Conservation (phyloP, 2,113 vertebrate genomes). For the Ardeotis arabs region DNA sequence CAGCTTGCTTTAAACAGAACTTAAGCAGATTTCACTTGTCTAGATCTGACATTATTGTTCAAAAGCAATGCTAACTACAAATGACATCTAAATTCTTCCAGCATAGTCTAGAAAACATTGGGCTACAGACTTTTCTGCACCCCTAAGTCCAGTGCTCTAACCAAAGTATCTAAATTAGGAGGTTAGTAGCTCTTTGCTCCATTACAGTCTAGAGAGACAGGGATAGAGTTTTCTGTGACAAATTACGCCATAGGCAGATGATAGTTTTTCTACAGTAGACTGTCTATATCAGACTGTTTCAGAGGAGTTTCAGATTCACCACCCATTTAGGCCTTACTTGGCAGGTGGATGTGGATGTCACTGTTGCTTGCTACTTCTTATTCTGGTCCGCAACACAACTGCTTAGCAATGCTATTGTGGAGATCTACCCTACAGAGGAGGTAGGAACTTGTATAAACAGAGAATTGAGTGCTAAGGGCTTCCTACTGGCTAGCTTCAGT, state of each 20-base stretch:
- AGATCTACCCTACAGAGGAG: fast-evolving
- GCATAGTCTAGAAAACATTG: background rate
- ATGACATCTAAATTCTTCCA: background rate
- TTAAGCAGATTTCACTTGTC: background rate
- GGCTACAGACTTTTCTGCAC: background rate
- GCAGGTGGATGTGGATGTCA: background rate
- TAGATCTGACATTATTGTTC: background rate
- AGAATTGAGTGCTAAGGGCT: background rate
- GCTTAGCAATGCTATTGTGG: background rate
- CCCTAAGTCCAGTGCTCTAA: background rate
- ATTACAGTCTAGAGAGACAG: background rate
- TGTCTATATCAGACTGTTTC: background rate
- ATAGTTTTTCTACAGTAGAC: background rate
- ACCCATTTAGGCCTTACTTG: background rate
- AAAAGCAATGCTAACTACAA: background rate
- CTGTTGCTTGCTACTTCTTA: background rate
- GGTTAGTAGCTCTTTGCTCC: background rate
- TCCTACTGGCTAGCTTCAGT: background rate
- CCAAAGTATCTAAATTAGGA: background rate
- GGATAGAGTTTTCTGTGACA: background rate
- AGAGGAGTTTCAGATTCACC: background rate
- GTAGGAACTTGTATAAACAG: background rate
- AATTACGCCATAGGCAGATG: background rate
- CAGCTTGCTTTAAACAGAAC: background rate
- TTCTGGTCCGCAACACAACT: background rate